Conservation (phyloP, 1,140 invertebrate genomes). For the Tetragnatha versicolor region DNA sequence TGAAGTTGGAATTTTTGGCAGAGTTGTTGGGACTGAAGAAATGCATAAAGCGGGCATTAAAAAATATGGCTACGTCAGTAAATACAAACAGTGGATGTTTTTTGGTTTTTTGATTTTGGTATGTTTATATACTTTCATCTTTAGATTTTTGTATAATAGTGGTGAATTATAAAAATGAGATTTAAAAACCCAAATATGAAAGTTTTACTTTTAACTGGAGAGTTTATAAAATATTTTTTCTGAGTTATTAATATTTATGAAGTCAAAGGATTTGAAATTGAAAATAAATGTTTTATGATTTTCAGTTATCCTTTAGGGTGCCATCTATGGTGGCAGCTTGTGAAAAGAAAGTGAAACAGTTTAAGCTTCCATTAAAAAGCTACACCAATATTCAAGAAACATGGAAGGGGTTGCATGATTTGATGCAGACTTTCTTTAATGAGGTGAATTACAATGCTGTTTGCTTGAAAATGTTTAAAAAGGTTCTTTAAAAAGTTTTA, state of each 20-base stretch:
- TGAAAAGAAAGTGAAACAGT: neutral
- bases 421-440: neutral
- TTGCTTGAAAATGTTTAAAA: no score
- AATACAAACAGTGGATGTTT: neutral
- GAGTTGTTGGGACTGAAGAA: slow-evolving; percentile 6
- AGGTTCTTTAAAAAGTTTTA: no score
- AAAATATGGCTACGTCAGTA: slow-evolving; percentile 16
- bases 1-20: slow-evolving; percentile 39
- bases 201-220: no score
- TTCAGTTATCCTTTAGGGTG: slow-evolving; percentile 6
- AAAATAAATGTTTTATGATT: neutral
- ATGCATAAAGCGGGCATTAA: slow-evolving; percentile 36
- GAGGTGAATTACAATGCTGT: neutral
- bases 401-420: neutral
- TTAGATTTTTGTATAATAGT: no score
- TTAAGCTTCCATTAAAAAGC: neutral
- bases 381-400: neutral
- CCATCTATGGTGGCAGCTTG: neutral
- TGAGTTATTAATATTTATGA: neutral
- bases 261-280: no score
- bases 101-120: slow-evolving; percentile 3
- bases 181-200: no score
- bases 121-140: no score
- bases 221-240: neutral
- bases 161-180: no score